Conservation (phyloP, 2,888 invertebrate species). For the Cephus pygmeus region DNA sequence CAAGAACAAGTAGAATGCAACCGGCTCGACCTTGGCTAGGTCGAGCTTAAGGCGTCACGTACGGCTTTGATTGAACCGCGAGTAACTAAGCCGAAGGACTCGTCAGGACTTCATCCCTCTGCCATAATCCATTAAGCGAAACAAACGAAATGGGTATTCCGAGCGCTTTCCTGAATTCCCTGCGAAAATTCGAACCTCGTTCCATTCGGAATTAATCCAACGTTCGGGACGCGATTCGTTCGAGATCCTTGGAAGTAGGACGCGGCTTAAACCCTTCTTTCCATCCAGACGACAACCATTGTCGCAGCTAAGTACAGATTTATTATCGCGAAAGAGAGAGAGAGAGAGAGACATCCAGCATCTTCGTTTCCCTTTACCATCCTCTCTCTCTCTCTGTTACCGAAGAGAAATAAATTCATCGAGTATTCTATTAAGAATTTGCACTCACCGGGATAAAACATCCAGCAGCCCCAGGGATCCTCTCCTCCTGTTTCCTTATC, state of each 20-base stretch:
- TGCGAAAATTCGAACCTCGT: conserved; percentile 26
- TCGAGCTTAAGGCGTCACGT: conserved; percentile 56
- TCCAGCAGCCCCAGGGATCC: conserved; percentile 26
- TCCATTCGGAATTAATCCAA: conserved; percentile 48
- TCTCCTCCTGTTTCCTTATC: conserved; percentile 22
- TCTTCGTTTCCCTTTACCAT: conserved; percentile 20
- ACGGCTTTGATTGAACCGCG: conserved; percentile 57
- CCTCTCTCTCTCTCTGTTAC: conserved; percentile 29
- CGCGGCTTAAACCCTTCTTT: conserved; percentile 59
- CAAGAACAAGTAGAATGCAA: conserved; percentile 64
- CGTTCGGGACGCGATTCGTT: conserved; percentile 50
- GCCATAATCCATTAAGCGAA: background rate
- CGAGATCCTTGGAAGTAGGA: conserved; percentile 48
- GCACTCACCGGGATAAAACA: conserved; percentile 31
- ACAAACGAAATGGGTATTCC: background rate
- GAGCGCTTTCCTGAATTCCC: background rate
- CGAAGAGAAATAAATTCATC: conserved; percentile 60
- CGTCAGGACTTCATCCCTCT: background rate
- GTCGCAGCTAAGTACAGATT: conserved; percentile 60
- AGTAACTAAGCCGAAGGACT: background rate
- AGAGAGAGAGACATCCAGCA: conserved; percentile 14
- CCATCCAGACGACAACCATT: conserved; percentile 45
- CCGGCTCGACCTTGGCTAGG: conserved; percentile 62
- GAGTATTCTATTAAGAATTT: conserved; percentile 60
- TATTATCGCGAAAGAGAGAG: conserved; percentile 45